phyloP scores from a whole-genome alignment of 2,113 vertebrate genomes.

The Myotis davidii region DNA sequence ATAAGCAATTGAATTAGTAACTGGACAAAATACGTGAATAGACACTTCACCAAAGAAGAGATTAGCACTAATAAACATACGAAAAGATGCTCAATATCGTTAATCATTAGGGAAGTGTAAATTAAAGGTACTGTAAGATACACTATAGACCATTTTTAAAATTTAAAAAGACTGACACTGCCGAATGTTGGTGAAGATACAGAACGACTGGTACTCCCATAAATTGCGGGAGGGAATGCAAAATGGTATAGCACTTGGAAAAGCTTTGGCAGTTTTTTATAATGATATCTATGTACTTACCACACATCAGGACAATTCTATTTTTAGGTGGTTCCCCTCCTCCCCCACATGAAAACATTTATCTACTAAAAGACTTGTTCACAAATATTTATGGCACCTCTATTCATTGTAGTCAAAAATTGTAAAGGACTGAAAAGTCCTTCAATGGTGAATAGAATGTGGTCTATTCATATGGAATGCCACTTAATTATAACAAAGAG shows the following conservation, averaged over 20 bases:
- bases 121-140: background rate
- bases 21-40: background rate
- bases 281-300: background rate
- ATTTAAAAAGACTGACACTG: background rate
- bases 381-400: background rate
- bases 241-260: background rate
- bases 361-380: background rate
- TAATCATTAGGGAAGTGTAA: background rate
- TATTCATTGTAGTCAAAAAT: background rate
- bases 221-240: background rate
- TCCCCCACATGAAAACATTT: background rate
- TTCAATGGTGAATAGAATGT: background rate
- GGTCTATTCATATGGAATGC: background rate
- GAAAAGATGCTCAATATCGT: background rate
- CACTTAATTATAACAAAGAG: background rate
- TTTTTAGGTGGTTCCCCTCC: background rate
- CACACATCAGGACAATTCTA: background rate
- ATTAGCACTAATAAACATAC: background rate
- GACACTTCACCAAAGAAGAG: background rate
- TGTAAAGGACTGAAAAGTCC: background rate
- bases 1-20: background rate
- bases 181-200: background rate
- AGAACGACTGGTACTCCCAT: background rate
- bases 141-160: background rate
- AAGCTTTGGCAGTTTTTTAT: background rate